Percentiles rank a stretch among this genome's conserved stretches.
These are phyloP conservation scores for Sminthopsis crassicaudata DNA, from an alignment of 2,113 vertebrate genomes.

Conservation along the genomic window DNA sequence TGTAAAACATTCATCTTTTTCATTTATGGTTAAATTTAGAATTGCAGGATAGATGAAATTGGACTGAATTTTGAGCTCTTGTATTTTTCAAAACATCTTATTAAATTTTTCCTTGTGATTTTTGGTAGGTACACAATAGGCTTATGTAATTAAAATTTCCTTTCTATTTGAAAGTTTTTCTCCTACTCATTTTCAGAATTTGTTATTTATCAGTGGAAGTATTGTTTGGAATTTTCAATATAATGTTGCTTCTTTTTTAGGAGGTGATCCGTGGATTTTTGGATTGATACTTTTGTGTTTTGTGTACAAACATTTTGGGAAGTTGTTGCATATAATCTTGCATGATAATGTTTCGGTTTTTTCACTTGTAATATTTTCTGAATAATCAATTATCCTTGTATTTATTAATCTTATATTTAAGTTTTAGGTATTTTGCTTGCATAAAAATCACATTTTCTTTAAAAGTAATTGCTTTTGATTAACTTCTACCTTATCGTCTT, in stretches of 20 bases:
- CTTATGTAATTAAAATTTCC: not conserved
- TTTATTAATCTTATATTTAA: not conserved
- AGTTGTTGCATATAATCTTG: not conserved
- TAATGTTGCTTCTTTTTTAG: not conserved
- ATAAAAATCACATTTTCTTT: not conserved
- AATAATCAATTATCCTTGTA: not conserved
- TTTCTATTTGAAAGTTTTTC: not conserved
- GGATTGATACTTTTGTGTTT: not conserved
- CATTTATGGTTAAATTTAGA: not conserved
- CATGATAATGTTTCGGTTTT: not conserved
- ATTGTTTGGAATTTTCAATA: not conserved
- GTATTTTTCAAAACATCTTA: not conserved
- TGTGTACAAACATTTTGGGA: not conserved
- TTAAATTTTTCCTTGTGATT: not conserved
- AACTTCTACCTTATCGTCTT: not conserved
- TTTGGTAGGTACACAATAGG: not conserved
- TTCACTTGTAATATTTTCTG: not conserved
- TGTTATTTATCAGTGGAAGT: not conserved
- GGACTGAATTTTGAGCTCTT: not conserved
- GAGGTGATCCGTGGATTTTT: not conserved
- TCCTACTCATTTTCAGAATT: not conserved
- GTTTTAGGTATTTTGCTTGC: not conserved
- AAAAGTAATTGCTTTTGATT: not conserved
- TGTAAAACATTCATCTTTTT: not conserved
- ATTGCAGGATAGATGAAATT: not conserved